Base-by-base conservation (phyloP, 2,797 vertebrate genomes). In the Astyanax mexicanus region DNA sequence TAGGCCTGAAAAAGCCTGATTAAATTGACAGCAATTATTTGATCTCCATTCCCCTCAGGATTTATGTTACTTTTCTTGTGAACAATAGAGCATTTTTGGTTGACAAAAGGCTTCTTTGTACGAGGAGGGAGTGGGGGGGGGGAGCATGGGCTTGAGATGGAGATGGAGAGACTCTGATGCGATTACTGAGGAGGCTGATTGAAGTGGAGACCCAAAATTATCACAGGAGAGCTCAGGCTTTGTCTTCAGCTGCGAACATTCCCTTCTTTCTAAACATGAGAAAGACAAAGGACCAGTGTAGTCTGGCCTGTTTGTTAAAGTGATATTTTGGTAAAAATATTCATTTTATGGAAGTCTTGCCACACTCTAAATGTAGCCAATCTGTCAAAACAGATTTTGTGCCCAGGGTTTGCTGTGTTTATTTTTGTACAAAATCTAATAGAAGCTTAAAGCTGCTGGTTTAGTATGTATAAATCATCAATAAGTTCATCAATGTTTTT, bases 191-290 rank as follows among this genome's bases (percentile, higher is more conserved):
- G 87, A 49, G 77, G 84, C 92, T 94, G 92, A 93, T 93, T 93
- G 91, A 93, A 93, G 91, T 86, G 92, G 91, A 91, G 92, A 91
- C 73, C 90, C 90, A 92, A 93, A 32, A 93, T 93, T 91, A 93
- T 93, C 91, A 90, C 84, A 81, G 82, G 81, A 87, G 88, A 91
- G 91, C 92, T 93, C 92, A 87, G 87, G 90, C 91, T 92, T 93
- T 93, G 91, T 93, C 88, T 80, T 92, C 87, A 86, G 88, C 88
- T 74, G 80, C 81, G 89, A 91, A 88, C 84, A 87, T 88, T 87
- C 83, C 84, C 84, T 84, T 79, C 89, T 91, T 84, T 79, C 89
- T 91, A 87, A 74, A 70, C 73, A 62, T 80, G 67, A 81, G 37
- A 55, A 55, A 60, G 62, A 69, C 23, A 66, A 69, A 54, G 21